Conservation (phyloP, 2,888 invertebrate species). For the Sarcophaga rosellei region DNA sequence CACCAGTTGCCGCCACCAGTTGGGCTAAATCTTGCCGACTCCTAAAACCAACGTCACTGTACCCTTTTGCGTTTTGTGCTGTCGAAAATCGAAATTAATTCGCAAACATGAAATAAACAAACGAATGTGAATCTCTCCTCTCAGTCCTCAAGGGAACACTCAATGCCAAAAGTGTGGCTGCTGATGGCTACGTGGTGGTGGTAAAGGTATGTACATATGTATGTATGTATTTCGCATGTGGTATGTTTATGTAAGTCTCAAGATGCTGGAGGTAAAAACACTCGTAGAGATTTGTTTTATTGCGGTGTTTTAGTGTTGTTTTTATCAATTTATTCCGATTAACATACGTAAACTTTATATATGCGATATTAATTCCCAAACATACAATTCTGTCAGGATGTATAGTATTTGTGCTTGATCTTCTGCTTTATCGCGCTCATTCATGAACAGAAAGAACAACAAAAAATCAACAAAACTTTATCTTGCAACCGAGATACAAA, state of each 20-base stretch:
- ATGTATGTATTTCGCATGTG: not conserved
- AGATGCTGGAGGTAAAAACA: constrained; percentile 31
- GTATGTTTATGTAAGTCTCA: constrained; percentile 9
- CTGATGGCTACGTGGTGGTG: constrained; percentile 20
- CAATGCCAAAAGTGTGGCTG: constrained; percentile 46
- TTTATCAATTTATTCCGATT: constrained; percentile 61
- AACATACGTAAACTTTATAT: constrained; percentile 57
- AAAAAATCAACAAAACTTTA: constrained; percentile 28
- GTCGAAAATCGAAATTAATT: constrained; percentile 51
- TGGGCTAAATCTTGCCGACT: too few relatives aligned
- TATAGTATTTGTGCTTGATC: not conserved
- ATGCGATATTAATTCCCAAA: constrained; percentile 64
- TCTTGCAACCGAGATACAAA: constrained; percentile 54
- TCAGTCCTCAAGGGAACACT: constrained; percentile 53
- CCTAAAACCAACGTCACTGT: too few relatives aligned
- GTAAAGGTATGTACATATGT: not conserved
- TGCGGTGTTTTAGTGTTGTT: constrained; percentile 12
- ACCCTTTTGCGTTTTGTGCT: not conserved
- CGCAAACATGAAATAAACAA: constrained; percentile 55
- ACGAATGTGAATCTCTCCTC: not conserved
- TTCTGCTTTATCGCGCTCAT: constrained; percentile 11
- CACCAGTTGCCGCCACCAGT: constrained; percentile 34
- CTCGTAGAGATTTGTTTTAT: constrained; percentile 33
- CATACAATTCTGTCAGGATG: constrained; percentile 46
- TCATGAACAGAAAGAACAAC: not conserved